phyloP scores from a whole-genome alignment of 2,113 vertebrate genomes.

The Cyanoderma ruficeps region DNA sequence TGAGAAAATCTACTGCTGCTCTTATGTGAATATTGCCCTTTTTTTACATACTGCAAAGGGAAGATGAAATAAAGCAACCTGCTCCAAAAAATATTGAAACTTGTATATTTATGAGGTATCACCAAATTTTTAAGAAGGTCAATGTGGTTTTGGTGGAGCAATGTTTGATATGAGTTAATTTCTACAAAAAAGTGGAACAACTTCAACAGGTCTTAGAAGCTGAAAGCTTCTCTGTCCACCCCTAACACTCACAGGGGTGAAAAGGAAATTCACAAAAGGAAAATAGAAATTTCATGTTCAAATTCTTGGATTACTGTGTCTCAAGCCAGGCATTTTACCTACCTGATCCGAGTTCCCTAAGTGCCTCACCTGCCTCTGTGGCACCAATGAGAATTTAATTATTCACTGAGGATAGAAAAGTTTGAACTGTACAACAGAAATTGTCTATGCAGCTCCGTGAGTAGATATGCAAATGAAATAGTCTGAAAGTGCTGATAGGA shows the following conservation, averaged over 20 bases:
- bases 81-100: rapidly evolving
- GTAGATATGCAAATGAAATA: background rate
- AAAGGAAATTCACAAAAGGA: background rate
- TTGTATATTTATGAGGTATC: background rate
- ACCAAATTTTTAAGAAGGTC: background rate
- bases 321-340: background rate
- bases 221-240: background rate
- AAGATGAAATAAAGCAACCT: background rate
- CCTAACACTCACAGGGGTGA: background rate
- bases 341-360: background rate
- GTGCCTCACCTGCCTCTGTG: background rate
- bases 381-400: background rate
- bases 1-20: background rate
- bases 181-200: background rate
- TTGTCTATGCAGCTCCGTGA: background rate
- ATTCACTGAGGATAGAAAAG: background rate
- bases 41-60: background rate
- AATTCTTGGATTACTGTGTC: background rate
- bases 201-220: background rate
- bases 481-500: background rate
- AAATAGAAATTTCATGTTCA: background rate
- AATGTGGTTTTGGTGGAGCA: background rate
- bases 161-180: background rate
- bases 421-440: background rate
- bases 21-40: background rate